These are phyloP conservation scores for Sycophila sp. DNA, from an alignment of 1,140 invertebrate genomes.

Conservation along the genomic window DNA sequence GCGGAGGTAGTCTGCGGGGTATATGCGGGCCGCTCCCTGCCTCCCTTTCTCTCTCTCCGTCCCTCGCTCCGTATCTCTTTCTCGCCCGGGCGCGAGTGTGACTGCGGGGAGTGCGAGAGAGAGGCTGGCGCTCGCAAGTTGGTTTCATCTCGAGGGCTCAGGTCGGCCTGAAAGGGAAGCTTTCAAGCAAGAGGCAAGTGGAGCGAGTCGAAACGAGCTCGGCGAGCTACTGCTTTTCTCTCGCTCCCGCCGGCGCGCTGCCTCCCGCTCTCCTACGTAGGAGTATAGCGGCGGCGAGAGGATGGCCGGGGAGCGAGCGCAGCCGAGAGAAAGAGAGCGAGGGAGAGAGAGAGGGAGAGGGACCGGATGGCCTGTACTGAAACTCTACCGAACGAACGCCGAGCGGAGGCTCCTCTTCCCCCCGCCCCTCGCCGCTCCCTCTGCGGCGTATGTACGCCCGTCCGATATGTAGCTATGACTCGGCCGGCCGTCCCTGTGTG, in stretches of 20 bases:
- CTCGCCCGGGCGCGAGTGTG: slow-evolving; percentile 39
- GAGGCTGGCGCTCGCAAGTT: slow-evolving; percentile 12
- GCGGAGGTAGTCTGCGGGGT: slow-evolving; percentile 30
- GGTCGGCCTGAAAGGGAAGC: slow-evolving; percentile 37
- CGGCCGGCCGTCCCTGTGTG: too few species aligned
- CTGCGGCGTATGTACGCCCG: background rate
- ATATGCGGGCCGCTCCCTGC: slow-evolving; percentile 19
- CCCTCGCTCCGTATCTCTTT: slow-evolving; percentile 54
- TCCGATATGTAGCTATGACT: slow-evolving; percentile 1
- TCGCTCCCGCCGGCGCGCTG: slow-evolving; percentile 27
- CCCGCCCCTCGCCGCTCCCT: too few species aligned
- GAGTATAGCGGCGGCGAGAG: background rate
- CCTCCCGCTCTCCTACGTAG: slow-evolving; percentile 17
- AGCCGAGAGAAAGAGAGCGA: background rate
- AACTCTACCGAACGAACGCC: slow-evolving; percentile 13
- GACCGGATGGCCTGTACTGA: slow-evolving; percentile 28
- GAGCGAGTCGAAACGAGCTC: slow-evolving; percentile 34
- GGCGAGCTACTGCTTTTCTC: slow-evolving; percentile 19
- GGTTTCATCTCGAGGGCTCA: slow-evolving; percentile 60
- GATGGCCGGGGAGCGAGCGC: slow-evolving; percentile 10
- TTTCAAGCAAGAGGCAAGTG: slow-evolving; percentile 38
- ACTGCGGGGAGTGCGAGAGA: background rate
- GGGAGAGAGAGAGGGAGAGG: background rate
- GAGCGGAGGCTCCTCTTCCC: too few species aligned
- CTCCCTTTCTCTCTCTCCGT: slow-evolving; percentile 2